Evolutionary conservation across 2,888 invertebrate species (phyloP).

Genomic region (Zaprionus bogoriensis): DNA sequence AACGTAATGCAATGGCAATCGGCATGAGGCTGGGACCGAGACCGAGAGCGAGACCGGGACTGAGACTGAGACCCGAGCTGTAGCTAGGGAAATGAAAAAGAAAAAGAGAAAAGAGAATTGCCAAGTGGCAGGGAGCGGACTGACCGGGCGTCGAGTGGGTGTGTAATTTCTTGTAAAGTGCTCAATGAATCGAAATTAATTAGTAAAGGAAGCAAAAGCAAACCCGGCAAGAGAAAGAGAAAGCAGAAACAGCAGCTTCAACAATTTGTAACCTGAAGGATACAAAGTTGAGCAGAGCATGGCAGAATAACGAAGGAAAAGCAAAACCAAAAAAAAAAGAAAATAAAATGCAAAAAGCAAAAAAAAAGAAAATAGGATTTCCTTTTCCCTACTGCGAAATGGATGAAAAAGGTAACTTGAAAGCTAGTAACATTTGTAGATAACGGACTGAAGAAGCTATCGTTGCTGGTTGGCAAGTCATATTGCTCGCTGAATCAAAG

Average conservation of each 20-base stretch:
- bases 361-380: slow-evolving; percentile 62
- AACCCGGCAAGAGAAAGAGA: slow-evolving; percentile 7
- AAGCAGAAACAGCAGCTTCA: slow-evolving; percentile 38
- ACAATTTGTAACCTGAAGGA: slow-evolving; percentile 73
- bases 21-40: slow-evolving; percentile 35
- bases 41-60: slow-evolving; percentile 11
- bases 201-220: slow-evolving; percentile 65
- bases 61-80: slow-evolving; percentile 15
- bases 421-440: background rate
- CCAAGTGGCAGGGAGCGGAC: background rate
- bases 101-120: slow-evolving; percentile 13
- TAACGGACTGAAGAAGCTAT: background rate
- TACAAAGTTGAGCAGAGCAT: slow-evolving; percentile 53
- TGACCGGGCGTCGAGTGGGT: slow-evolving; percentile 48
- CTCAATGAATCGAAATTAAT: slow-evolving; percentile 81
- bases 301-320: slow-evolving; percentile 55
- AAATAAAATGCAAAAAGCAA: background rate
- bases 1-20: slow-evolving; percentile 63
- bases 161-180: slow-evolving; percentile 74
- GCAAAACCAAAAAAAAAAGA: slow-evolving; percentile 14
- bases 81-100: slow-evolving; percentile 11
- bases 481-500: too few species aligned
- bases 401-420: background rate
- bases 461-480: too few species aligned
- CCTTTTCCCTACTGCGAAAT: slow-evolving; percentile 48